Percentiles rank a stretch among this genome's conserved stretches.
These are phyloP conservation scores for Torymus auratus DNA, from an alignment of 2,888 invertebrate genomes.

Conservation along the genomic window DNA sequence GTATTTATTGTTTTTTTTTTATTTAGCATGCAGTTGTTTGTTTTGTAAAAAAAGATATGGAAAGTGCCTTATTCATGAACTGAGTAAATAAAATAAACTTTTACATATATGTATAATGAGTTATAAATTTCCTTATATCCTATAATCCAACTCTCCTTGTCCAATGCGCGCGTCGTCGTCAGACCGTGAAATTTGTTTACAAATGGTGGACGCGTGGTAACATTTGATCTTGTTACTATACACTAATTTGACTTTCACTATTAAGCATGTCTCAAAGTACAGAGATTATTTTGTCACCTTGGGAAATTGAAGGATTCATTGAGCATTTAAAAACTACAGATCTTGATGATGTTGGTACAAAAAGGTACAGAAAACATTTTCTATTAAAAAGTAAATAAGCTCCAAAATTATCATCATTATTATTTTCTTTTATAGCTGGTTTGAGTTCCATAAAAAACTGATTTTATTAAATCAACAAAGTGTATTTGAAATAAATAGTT, in stretches of 20 bases:
- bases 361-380: constrained; percentile 73
- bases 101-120: not conserved
- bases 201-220: constrained; percentile 66
- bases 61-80: constrained; percentile 45
- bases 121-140: not conserved
- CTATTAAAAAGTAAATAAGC: constrained; percentile 28
- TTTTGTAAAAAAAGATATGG: constrained; percentile 38
- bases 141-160: not conserved
- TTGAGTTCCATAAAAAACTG: constrained; percentile 88
- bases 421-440: constrained; percentile 81
- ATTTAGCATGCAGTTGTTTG: constrained; percentile 3
- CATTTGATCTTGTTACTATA: constrained; percentile 28
- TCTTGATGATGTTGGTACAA: constrained; percentile 83
- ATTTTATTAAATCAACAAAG: constrained; percentile 94
- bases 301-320: constrained; percentile 86
- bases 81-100: constrained; percentile 32
- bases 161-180: constrained; percentile 24
- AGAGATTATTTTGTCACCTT: constrained; percentile 79
- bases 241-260: constrained; percentile 14
- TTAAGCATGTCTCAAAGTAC: constrained; percentile 45
- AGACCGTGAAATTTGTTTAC: constrained; percentile 65
- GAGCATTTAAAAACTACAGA: constrained; percentile 83
- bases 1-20: constrained; percentile 42
- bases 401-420: constrained; percentile 22
- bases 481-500: constrained; percentile 86